Evolutionary conservation across 2,113 vertebrate species (phyloP).

Genomic region (Pterocles orientalis): DNA sequence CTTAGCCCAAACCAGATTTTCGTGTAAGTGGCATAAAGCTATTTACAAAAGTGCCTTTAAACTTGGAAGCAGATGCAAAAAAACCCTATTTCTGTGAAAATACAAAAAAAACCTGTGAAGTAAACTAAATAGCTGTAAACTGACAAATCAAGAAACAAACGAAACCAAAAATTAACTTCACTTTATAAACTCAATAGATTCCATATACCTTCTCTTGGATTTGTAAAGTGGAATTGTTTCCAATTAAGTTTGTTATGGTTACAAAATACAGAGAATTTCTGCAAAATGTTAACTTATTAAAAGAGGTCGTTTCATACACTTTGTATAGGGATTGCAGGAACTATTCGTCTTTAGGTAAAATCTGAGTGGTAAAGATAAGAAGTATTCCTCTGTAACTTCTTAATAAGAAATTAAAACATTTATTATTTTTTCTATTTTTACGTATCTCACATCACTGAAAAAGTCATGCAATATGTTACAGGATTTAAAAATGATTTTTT

Average conservation of each 20-base stretch:
- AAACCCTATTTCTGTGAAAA: not conserved
- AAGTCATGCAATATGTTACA: not conserved
- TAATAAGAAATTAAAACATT: conserved; percentile 1
- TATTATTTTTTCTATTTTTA: not conserved
- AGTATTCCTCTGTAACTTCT: not conserved
- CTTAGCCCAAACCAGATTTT: not conserved
- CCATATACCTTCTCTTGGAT: not conserved
- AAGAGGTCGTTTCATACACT: not conserved
- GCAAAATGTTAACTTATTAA: conserved; percentile 24
- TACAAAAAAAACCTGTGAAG: not conserved
- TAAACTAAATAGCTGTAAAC: not conserved
- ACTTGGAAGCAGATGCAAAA: not conserved
- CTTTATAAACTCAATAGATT: not conserved
- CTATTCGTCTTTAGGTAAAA: conserved; percentile 17
- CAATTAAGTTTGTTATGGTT: conserved; percentile 26
- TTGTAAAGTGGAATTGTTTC: conserved; percentile 36
- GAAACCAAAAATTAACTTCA: not conserved
- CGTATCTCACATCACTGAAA: not conserved
- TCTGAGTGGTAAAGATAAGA: not conserved
- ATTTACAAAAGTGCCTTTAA: not conserved
- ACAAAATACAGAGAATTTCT: conserved; percentile 20
- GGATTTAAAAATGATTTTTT: not conserved
- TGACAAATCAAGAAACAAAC: not conserved
- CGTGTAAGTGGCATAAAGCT: not conserved
- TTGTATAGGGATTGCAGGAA: not conserved